Base-by-base conservation (phyloP, 2,888 invertebrate genomes). In the Dexiosoma caninum region DNA sequence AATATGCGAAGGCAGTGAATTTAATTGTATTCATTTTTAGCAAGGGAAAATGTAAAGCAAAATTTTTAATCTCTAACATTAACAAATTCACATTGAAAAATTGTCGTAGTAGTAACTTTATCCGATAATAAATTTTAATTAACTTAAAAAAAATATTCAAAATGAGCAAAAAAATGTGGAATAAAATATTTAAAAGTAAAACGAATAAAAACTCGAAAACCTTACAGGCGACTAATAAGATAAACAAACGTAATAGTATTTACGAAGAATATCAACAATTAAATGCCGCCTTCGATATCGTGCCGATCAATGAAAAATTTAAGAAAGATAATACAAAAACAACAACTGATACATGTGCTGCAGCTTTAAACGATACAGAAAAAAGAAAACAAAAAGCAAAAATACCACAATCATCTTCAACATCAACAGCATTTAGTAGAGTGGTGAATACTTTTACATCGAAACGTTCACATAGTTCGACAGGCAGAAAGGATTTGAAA, bases 161-260 rank as follows among this genome's bases (percentile, higher is more conserved):
- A 82, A 89, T 88, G 89, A 90, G 90, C 77, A 89, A 88, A 84
- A 89, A 88, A 86, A 90, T 90, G 88, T 90, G 90, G 90, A 86
- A 88, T 82, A 90, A 89, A 84, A 89, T 90, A 70, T 90, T 90
- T 72, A 90, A 90, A 85, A 76, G 88, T 10, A 90, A 89, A 84
- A 82, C 89, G 12, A 76, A 80, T 8, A 89, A 88, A 79, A 88
- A 85, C 71, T 81, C 84, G 0, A 83, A 86, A 84, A 42, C 83
- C 5, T 23, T 83, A 30, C 62, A 77, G n/a, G 75, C 78, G 10
- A 78, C 80, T n/a, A 79, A 75, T 51, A 83, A 83, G 67, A 59
- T 85, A 79, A 88, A 87, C 84, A 88, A 87, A 78, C 88, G 88
- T 5, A 84, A 86, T 70, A 88, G 88, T 76, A 86, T 87, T 78